phyloP scores from a whole-genome alignment of 2,888 invertebrate genomes.

The Ectobius pallidus region DNA sequence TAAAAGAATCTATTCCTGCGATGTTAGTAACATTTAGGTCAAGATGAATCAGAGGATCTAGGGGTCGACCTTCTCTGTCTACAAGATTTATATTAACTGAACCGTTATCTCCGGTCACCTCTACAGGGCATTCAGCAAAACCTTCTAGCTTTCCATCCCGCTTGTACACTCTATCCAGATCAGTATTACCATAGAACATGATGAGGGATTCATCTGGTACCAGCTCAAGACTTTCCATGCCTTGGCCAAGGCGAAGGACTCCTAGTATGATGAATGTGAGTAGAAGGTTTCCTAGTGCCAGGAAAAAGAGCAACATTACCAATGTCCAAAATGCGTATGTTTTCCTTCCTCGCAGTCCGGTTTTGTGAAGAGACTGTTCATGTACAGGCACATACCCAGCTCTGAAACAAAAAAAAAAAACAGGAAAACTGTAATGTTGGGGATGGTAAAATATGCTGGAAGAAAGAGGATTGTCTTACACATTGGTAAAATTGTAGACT shows the following conservation, averaged over 20 bases:
- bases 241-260: conserved; percentile 75
- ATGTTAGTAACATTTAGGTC: conserved; percentile 72
- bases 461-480: not conserved
- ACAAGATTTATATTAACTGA: conserved; percentile 52
- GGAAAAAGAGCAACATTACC: conserved; percentile 69
- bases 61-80: conserved; percentile 46
- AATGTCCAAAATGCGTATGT: conserved; percentile 80
- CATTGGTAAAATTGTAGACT: not conserved
- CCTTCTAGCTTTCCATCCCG: conserved; percentile 70
- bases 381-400: conserved; percentile 47
- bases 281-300: conserved; percentile 77
- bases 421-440: not conserved
- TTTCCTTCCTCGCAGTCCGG: conserved; percentile 59
- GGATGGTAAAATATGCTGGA: not conserved
- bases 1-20: conserved; percentile 71
- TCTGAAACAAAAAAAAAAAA: conserved; percentile 39
- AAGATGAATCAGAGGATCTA: conserved; percentile 57
- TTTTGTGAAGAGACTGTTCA: conserved; percentile 53
- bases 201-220: conserved; percentile 74
- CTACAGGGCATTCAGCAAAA: conserved; percentile 61
- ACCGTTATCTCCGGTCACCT: conserved; percentile 56
- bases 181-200: conserved; percentile 78
- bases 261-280: conserved; percentile 81
- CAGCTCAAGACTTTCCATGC: conserved; percentile 85
- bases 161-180: conserved; percentile 77